Percentiles rank a stretch among this genome's conserved stretches.
phyloP scores from a whole-genome alignment of 2,888 invertebrate genomes.

The Epinotia brunnichana region DNA sequence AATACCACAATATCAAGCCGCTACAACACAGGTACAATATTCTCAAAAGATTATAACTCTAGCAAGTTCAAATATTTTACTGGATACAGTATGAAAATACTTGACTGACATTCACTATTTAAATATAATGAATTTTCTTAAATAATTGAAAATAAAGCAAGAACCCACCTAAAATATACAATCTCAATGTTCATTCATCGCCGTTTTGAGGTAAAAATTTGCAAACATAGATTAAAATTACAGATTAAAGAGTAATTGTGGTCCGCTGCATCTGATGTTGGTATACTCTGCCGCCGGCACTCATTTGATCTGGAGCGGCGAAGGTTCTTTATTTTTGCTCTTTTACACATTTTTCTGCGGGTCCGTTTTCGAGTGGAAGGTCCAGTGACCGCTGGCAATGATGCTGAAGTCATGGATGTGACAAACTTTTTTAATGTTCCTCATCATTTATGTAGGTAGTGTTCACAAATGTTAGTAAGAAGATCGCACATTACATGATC shows the following conservation, averaged over 20 bases:
- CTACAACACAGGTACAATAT: too few species aligned
- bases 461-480: too few species aligned
- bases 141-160: not conserved
- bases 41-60: too few species aligned
- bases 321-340: slow-evolving; percentile 57
- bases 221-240: slow-evolving; percentile 32
- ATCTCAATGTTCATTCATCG: slow-evolving; percentile 12
- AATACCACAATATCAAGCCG: too few species aligned
- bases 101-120: not conserved
- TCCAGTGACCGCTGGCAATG: slow-evolving; percentile 34
- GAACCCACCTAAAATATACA: not conserved
- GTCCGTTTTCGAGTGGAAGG: slow-evolving; percentile 42
- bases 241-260: slow-evolving; percentile 34
- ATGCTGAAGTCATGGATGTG: slow-evolving; percentile 39
- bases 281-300: slow-evolving; percentile 54
- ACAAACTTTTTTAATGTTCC: not conserved
- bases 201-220: slow-evolving; percentile 6
- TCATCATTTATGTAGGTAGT: too few species aligned
- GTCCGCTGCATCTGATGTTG: slow-evolving; percentile 41
- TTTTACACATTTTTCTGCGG: slow-evolving; percentile 59
- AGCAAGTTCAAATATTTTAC: not conserved
- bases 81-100: not conserved
- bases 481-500: too few species aligned
- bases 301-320: slow-evolving; percentile 79
- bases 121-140: not conserved